Evolutionary conservation across 53 echinoderm and acorn worm species (phyloP), one percentile per base, ranked within the genome.

Genomic region (Holothuria leucospilota): DNA sequence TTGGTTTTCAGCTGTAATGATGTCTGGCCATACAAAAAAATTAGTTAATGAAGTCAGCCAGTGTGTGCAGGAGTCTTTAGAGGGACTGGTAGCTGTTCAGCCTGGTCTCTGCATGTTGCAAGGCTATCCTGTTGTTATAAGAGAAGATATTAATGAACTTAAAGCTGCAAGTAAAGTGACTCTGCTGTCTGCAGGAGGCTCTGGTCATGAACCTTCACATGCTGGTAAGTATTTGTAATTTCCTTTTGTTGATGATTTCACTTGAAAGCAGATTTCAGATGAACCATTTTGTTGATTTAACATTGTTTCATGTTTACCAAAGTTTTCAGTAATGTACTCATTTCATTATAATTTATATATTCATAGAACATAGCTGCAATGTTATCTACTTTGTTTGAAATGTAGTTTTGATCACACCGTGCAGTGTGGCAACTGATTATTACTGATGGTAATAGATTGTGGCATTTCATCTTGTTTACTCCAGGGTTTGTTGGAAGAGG

Each of bases 141-240:
- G 94, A 79, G 91, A 92, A 59, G 94, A 94, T 82, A 41, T 89
- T n/a, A 80, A 84, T 14, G 78, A 86, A 20, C 78, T 94, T 29
- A 91, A 86, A 52, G 42, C 30, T 25, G 69, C 73, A 51, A 89
- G 91, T 21, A 94, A 94, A 69, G 94, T 94, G 62, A 89, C 91
- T 9, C 56, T 94, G 34, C 77, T 94, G 6, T 94, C 91, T 75
- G 94, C 91, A 23, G 94, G 94, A 24, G 94, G 94, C 4, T 91
- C 94, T 58, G 94, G 94, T 29, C 94, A 94, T 70, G 94, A 94
- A 78, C 94, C 94, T 21, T 80, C 94, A 39, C 94, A 94, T 92
- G 94, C 89, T 89, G 94, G 94, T 94, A 87, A 53, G 34, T 63
- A 46, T 39, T 39, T 58, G 5, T 56, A 7, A 1, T 52, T 56